Conservation (phyloP, 37 sponge, comb jelly and placozoan species). For the Eunapius fragilis region DNA sequence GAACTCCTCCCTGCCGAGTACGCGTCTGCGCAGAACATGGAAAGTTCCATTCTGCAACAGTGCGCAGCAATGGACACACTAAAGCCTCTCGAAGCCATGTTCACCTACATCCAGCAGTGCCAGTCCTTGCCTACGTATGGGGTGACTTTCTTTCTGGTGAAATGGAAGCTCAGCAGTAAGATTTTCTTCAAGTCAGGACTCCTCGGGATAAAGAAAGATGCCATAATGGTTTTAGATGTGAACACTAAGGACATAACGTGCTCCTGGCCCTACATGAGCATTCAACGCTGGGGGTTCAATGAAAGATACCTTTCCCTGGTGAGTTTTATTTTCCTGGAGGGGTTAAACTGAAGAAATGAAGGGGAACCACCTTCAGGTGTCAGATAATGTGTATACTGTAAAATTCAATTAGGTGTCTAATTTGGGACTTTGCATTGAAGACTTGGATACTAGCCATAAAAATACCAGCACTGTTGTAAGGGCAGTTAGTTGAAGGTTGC, state of each 20-base stretch:
- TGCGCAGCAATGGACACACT: background rate
- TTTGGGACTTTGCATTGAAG: too few species aligned
- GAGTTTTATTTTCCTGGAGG: background rate
- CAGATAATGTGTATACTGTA: background rate
- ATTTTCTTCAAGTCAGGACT: background rate
- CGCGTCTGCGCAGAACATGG: background rate
- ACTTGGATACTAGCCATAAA: too few species aligned
- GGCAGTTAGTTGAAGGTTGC: too few species aligned
- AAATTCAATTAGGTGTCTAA: too few species aligned
- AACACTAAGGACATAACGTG: conserved; percentile 52
- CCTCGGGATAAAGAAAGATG: conserved; percentile 51
- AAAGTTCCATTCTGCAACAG: background rate
- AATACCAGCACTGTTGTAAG: too few species aligned
- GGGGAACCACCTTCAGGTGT: background rate
- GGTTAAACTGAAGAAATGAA: background rate
- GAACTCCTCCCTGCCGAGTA: background rate
- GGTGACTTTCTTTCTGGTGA: conserved; percentile 70
- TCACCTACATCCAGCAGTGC: conserved; percentile 60
- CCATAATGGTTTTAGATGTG: conserved; percentile 63
- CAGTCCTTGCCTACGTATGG: conserved; percentile 73
- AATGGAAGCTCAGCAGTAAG: conserved; percentile 67
- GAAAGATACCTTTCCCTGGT: conserved; percentile 53
- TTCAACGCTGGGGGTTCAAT: conserved; percentile 42
- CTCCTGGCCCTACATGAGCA: background rate
- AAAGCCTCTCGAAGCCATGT: conserved; percentile 47